Evolutionary conservation across 2,888 invertebrate genomes (phyloP), one percentile per base, ranked within the genome.

Genomic region (Athrips mouffetella): DNA sequence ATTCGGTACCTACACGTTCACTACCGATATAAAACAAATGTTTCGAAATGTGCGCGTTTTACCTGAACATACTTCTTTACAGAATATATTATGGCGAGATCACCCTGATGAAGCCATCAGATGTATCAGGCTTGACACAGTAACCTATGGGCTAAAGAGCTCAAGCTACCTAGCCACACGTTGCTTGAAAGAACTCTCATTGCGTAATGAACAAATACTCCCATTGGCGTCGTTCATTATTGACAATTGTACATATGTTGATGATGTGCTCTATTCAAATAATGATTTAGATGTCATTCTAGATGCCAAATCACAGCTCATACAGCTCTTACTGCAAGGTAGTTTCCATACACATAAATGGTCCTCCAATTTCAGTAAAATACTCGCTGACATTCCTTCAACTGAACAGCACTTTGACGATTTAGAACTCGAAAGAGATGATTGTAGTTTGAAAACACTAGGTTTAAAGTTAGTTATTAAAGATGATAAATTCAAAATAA

Each of bases 301-400:
- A 2, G 49, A 53, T 4, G 45, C 54, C 4, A 52, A 52, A 45
- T 1, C 1, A 2, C 58, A 59, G 20, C 25, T 58, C 1, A 1
- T 10, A 6, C 8, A 42, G 4, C 15, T 58, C 3, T 23, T 55
- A 11, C 6, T 15, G 8, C 10, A 45, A 40, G 55, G 53, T 33
- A 33, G 52, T 23, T 56, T 56, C 47, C 21, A 42, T 5, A 21
- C 40, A 0, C 55, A 58, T 11, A 53, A 53, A 40, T 53, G 53
- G 53, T 10, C 48, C 5, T 51, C 51, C 7, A 53, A 53, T 37
- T 7, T 20, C 6, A 5, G n/a, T 10, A 7, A 16, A 4, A 13
- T 53, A 18, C 15, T 50, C 5, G 2, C 18, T 7, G 23, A 42
- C 18, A 42, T 50, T 8, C 48, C 52, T 16, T 4, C 4, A 7